These are phyloP conservation scores for Myotis planiceps DNA, from an alignment of 2,797 vertebrate species.

Conservation along the genomic window DNA sequence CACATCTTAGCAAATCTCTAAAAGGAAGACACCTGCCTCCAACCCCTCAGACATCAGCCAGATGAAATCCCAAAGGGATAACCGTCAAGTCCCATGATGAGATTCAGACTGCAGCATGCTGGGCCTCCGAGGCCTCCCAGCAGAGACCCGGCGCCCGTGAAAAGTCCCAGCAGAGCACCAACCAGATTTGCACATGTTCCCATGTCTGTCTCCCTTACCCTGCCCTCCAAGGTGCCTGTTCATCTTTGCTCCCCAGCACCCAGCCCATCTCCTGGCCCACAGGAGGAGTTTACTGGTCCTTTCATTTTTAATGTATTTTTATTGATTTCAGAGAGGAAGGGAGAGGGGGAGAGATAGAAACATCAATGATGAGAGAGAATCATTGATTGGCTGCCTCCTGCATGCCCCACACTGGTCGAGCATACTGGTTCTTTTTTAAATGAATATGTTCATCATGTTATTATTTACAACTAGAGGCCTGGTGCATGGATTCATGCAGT, in stretches of 20 bases:
- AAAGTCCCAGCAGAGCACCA: not conserved
- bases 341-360: no score
- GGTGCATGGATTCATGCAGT: no score
- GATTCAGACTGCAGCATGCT: not conserved
- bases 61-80: not conserved
- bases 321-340: no score
- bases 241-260: not conserved
- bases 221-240: not conserved
- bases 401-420: no score
- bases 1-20: not conserved
- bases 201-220: not conserved
- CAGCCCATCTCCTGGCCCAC: not conserved
- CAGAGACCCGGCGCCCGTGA: not conserved
- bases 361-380: no score
- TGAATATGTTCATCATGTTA: not conserved
- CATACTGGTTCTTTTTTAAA: not conserved
- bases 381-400: no score
- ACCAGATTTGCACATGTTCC: not conserved
- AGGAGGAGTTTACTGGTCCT: not conserved
- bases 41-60: not conserved
- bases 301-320: not conserved
- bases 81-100: not conserved
- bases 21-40: not conserved
- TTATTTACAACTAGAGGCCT: not conserved
- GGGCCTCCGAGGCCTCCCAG: not conserved